A percentile compares a stretch with the other conserved stretches of the same genome.
Evolutionary conservation across 1,140 invertebrate genomes (phyloP).

Genomic region (Eupristina koningsbergeri): DNA sequence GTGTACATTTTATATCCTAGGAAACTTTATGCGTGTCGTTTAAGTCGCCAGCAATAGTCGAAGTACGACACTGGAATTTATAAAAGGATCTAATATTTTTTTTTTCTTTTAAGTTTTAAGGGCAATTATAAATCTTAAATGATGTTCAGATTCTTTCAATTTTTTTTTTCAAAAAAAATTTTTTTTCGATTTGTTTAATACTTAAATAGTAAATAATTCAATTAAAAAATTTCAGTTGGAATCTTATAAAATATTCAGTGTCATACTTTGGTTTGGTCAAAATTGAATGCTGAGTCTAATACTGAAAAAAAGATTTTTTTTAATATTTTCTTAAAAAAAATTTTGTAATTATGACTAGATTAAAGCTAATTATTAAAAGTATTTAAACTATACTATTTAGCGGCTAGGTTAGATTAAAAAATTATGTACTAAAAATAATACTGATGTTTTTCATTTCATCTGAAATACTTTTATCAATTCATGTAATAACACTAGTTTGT

Average conservation of each 20-base stretch:
- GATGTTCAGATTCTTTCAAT: neutral
- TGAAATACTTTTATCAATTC: too few species aligned
- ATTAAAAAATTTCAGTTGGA: neutral
- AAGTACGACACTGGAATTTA: neutral
- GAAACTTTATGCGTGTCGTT: conserved; percentile 1
- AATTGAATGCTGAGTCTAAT: conserved; percentile 1
- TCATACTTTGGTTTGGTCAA: conserved; percentile 4
- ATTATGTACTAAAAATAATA: too few species aligned
- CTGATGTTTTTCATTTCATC: too few species aligned
- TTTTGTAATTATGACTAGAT: too few species aligned
- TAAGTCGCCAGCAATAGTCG: conserved; percentile 8
- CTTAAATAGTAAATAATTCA: neutral
- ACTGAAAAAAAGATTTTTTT: neutral
- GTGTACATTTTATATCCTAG: conserved; percentile 1
- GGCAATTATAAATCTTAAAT: neutral
- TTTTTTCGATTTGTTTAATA: neutral
- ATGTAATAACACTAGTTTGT: too few species aligned
- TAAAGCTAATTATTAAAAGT: too few species aligned
- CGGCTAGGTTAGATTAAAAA: too few species aligned
- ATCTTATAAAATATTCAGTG: neutral
- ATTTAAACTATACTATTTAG: too few species aligned
- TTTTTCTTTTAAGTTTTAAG: neutral
- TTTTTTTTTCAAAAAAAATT: neutral
- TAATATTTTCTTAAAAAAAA: too few species aligned
- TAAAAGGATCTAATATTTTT: neutral